These are phyloP conservation scores for Gila orcuttii DNA, from an alignment of 2,113 vertebrate genomes.

Conservation along the genomic window DNA sequence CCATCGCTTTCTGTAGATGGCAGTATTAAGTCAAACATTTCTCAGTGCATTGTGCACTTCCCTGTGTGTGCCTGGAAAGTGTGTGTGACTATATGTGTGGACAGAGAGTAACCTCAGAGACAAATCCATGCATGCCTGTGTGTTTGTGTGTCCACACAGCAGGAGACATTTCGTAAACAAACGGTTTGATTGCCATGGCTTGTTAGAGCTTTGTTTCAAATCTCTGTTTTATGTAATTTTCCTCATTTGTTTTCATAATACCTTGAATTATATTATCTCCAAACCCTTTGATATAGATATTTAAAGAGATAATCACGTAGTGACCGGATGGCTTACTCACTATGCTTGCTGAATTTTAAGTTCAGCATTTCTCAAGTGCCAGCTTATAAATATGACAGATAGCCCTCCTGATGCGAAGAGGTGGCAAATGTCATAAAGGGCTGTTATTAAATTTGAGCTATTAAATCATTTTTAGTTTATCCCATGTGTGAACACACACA, in stretches of 20 bases:
- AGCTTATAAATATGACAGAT: conserved; percentile 33
- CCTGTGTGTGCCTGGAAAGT: conserved; percentile 40
- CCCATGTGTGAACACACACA: conserved; percentile 5
- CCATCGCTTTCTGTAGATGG: conserved; percentile 77
- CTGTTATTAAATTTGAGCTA: conserved; percentile 41
- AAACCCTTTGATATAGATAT: conserved; percentile 27
- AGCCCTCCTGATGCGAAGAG: conserved; percentile 18
- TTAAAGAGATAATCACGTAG: conserved; percentile 41
- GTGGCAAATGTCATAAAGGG: conserved; percentile 25
- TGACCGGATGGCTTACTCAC: conserved; percentile 24
- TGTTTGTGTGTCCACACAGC: conserved; percentile 49
- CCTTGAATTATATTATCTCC: conserved; percentile 19
- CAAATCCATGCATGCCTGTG: conserved; percentile 7
- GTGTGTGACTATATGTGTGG: conserved; percentile 44
- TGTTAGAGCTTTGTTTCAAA: conserved; percentile 59
- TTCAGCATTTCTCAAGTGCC: conserved; percentile 7
- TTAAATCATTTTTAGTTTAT: conserved; percentile 57
- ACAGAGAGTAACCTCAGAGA: not conserved
- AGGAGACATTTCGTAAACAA: conserved; percentile 52
- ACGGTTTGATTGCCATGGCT: conserved; percentile 56
- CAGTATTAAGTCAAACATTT: conserved; percentile 77
- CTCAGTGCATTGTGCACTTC: conserved; percentile 31
- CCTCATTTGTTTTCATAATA: conserved; percentile 51
- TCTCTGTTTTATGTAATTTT: conserved; percentile 56
- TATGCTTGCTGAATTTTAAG: conserved; percentile 21